Conservation (phyloP, 2,113 vertebrate species). For the Fulmarus glacialis region DNA sequence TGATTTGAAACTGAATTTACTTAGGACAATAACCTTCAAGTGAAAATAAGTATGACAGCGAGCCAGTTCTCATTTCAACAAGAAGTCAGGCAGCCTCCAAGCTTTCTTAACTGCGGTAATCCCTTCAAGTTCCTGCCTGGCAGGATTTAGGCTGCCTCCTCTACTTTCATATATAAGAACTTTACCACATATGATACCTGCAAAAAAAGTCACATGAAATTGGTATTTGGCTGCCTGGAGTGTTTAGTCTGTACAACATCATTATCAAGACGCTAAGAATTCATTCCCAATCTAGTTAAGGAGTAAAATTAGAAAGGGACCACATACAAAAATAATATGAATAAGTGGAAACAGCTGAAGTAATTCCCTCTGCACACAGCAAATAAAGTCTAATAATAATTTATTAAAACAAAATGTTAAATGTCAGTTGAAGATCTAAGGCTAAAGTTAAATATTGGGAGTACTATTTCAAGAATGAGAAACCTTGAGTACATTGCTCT, state of each 20-base stretch:
- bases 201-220: slow-evolving; percentile 20
- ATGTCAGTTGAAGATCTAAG: slow-evolving; percentile 13
- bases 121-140: slow-evolving; percentile 17
- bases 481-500: neutral
- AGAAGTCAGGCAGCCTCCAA: neutral
- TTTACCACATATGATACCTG: slow-evolving; percentile 12
- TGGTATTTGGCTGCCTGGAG: slow-evolving; percentile 16
- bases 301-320: slow-evolving; percentile 61
- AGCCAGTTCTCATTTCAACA: slow-evolving; percentile 31
- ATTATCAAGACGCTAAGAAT: slow-evolving; percentile 21
- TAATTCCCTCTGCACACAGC: slow-evolving; percentile 41
- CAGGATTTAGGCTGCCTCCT: slow-evolving; percentile 7
- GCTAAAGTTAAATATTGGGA: neutral
- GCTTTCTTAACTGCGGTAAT: neutral
- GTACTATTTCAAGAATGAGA: neutral
- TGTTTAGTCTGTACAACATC: slow-evolving; percentile 28
- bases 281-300: slow-evolving; percentile 20
- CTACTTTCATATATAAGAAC: slow-evolving; percentile 10
- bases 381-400: slow-evolving; percentile 49
- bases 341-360: slow-evolving; percentile 64
- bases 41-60: slow-evolving; percentile 34
- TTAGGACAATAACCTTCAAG: slow-evolving; percentile 66
- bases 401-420: slow-evolving; percentile 42
- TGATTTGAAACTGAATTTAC: slow-evolving; percentile 54
- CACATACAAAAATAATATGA: slow-evolving; percentile 47